Percentiles rank a stretch among this genome's conserved stretches.
Conservation (phyloP, 2,113 vertebrate genomes). For the Bombycilla garrulus region DNA sequence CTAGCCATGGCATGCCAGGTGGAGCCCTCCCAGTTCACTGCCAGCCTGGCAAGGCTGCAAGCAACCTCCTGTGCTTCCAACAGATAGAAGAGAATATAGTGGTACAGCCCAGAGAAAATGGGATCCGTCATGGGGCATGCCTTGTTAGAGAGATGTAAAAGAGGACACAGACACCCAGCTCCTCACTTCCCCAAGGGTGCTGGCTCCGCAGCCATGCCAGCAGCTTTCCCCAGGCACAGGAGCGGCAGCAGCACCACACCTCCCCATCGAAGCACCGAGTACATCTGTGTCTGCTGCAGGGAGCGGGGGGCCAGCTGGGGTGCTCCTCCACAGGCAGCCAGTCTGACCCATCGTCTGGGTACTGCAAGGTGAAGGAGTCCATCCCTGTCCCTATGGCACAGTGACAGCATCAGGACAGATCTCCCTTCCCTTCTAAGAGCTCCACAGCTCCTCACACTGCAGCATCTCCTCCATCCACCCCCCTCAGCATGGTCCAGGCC, state of each 20-base stretch:
- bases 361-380: background rate
- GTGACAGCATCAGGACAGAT: background rate
- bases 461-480: background rate
- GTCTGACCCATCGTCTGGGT: background rate
- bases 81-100: background rate
- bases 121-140: background rate
- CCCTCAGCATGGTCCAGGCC: background rate
- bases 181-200: background rate
- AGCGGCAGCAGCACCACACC: background rate
- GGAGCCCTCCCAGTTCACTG: background rate
- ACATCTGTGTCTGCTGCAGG: background rate
- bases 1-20: background rate
- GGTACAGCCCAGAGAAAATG: rapidly evolving
- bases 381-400: background rate
- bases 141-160: slow-evolving; percentile 9
- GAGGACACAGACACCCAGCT: background rate
- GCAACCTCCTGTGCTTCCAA: background rate
- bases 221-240: background rate
- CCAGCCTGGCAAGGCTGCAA: background rate
- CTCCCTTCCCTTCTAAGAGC: background rate
- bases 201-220: background rate
- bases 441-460: rapidly evolving
- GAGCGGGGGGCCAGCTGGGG: rapidly evolving
- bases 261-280: rapidly evolving
- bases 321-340: background rate